A percentile compares a stretch with the other conserved stretches of the same genome.
phyloP scores from a whole-genome alignment of 2,888 invertebrate genomes.

The Apodemia mormo region DNA sequence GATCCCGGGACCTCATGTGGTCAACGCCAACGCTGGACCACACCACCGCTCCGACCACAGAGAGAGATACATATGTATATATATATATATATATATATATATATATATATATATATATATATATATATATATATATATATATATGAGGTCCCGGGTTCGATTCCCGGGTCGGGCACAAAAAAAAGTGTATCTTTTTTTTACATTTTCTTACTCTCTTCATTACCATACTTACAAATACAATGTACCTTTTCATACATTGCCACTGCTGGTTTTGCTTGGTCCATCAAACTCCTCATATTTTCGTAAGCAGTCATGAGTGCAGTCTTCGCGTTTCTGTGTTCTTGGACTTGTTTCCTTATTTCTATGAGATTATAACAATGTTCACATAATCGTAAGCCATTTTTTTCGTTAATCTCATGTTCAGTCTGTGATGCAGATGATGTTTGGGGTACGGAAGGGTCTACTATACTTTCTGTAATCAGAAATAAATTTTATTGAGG shows the following conservation, averaged over 20 bases:
- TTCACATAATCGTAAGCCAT: slow-evolving; percentile 85
- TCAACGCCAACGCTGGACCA: too few species aligned
- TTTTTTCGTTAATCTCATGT: slow-evolving; percentile 76
- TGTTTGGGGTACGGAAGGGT: slow-evolving; percentile 63
- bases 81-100: too few species aligned
- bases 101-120: too few species aligned
- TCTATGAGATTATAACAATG: slow-evolving; percentile 92
- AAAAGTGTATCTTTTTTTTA: too few species aligned
- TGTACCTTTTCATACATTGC: slow-evolving; percentile 84
- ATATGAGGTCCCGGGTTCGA: too few species aligned
- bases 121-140: too few species aligned
- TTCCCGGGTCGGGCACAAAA: too few species aligned
- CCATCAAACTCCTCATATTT: slow-evolving; percentile 88
- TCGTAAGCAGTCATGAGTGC: slow-evolving; percentile 91
- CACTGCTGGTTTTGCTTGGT: slow-evolving; percentile 86
- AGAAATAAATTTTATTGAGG: too few species aligned
- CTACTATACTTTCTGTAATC: slow-evolving; percentile 68
- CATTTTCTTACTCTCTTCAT: neutral
- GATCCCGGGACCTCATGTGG: too few species aligned
- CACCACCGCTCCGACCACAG: too few species aligned
- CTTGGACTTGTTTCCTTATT: slow-evolving; percentile 88
- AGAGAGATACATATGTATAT: too few species aligned
- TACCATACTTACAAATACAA: slow-evolving; percentile 3
- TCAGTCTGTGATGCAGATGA: slow-evolving; percentile 46
- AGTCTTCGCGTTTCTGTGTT: slow-evolving; percentile 90